Percentiles rank a stretch among this genome's conserved stretches.
Evolutionary conservation across 2,113 vertebrate genomes (phyloP).

Genomic region (Toxotes jaculatrix): DNA sequence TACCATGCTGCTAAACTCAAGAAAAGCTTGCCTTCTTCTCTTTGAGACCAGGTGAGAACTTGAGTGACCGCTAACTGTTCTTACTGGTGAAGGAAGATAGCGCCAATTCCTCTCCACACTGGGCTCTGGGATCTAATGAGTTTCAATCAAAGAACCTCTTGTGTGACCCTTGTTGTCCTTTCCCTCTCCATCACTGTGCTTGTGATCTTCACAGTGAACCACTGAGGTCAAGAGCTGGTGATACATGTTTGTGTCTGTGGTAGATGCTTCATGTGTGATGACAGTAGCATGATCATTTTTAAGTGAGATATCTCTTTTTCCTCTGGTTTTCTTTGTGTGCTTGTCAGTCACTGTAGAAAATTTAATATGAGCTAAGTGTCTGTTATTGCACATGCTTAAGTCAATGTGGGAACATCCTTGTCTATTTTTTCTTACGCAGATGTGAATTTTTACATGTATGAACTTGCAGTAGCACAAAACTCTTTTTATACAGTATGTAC

Average conservation of each 20-base stretch:
- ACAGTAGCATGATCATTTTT: not conserved
- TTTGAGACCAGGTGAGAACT: slow-evolving; percentile 9
- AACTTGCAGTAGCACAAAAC: not conserved
- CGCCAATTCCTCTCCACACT: slow-evolving; percentile 41
- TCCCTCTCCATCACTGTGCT: slow-evolving; percentile 45
- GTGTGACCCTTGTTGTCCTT: slow-evolving; percentile 44
- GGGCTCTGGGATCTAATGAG: slow-evolving; percentile 65
- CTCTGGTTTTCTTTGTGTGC: not conserved
- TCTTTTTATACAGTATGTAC: not conserved
- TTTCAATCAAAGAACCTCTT: slow-evolving; percentile 64
- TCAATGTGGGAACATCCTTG: not conserved
- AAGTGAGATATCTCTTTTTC: not conserved
- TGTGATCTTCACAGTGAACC: slow-evolving; percentile 52
- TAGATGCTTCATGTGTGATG: not conserved
- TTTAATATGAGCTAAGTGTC: not conserved
- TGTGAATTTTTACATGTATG: slow-evolving; percentile 7
- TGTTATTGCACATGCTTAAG: not conserved
- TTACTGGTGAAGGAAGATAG: slow-evolving; percentile 39
- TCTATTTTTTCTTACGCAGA: slow-evolving; percentile 23
- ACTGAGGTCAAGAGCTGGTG: slow-evolving; percentile 21
- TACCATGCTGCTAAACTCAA: not conserved
- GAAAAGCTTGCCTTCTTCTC: slow-evolving; percentile 1
- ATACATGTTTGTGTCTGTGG: slow-evolving; percentile 17
- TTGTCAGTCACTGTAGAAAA: slow-evolving; percentile 3
- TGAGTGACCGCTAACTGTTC: slow-evolving; percentile 39